Evolutionary conservation across 2,888 invertebrate species (phyloP), one percentile per base, ranked within the genome.

Genomic region (Tigriopus californicus): DNA sequence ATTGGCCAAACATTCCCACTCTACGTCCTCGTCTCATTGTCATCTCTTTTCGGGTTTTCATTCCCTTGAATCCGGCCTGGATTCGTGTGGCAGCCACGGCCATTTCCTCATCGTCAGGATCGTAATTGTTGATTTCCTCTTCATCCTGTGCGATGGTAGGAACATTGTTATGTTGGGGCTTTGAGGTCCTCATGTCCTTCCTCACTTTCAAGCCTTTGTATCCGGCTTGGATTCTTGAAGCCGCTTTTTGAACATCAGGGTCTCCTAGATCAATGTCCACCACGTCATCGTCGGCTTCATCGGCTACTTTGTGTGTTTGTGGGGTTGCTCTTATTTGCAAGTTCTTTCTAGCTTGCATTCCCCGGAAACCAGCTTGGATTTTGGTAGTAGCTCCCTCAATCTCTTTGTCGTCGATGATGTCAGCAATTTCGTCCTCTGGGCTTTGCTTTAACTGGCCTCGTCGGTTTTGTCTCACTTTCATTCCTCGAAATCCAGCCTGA

Each of bases 401-500:
- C 20, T 56, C 42, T 12, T 5, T 24, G 20, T 53, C 53, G 25
- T 53, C 13, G 2, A 11, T 12, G 13, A 25, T 40, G 3, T 25
- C 6, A 40, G 8, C 40, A 6, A 59, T 52, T 59, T 40, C 59
- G 5, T 49, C 41, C 5, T 42, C 8, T 58, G 49, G 48, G 10
- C 3, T 40, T 24, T 4, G 52, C 40, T 47, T 56, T 18, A 10
- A 3, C 3, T 56, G 12, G 8, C 51, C 1, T 58, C 33, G 33
- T 33, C 4, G 33, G 33, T 48, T 49, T 49, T 58, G 24, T 49
- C 58, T 48, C 2, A 49, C 49, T 49, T 58, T 15, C 13, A 24
- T 22, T 15, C 58, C 58, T 25, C 49, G 15, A 46, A 49, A 58
- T 46, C 47, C 47, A 4, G 58, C 58, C 33, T 58, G 58, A 47